Conservation (phyloP, 2,797 vertebrate genomes). For the Psittacula derbiana region DNA sequence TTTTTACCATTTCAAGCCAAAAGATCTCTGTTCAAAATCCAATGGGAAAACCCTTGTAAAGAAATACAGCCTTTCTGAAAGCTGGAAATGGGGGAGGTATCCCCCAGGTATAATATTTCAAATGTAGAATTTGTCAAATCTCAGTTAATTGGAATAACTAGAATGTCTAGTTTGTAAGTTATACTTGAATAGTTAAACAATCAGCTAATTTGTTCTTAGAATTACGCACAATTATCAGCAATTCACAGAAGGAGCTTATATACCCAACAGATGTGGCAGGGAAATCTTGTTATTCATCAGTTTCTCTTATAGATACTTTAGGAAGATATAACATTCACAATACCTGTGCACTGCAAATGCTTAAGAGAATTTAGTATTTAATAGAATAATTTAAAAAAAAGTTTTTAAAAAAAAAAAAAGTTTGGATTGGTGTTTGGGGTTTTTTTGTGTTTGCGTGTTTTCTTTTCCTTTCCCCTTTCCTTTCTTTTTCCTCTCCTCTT, state of each 20-base stretch:
- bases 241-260: neutral
- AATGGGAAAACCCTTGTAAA: neutral
- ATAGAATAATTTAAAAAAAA: neutral
- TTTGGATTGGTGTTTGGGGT: neutral
- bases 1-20: neutral
- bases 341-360: neutral
- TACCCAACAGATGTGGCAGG: neutral
- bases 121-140: neutral
- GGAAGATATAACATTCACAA: neutral
- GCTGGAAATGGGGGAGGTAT: neutral
- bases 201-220: neutral
- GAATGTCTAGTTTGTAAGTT: neutral
- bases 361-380: neutral
- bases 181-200: neutral
- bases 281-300: neutral
- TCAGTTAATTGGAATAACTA: neutral
- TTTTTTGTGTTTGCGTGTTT: neutral
- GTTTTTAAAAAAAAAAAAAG: neutral
- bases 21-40: neutral
- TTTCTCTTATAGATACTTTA: neutral
- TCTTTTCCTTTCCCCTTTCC: neutral
- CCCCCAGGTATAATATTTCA: neutral
- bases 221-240: neutral
- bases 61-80: neutral
- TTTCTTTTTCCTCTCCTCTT: neutral